Evolutionary conservation across 2,888 invertebrate species (phyloP), one percentile per base, ranked within the genome.

Genomic region (Heliconius sara): DNA sequence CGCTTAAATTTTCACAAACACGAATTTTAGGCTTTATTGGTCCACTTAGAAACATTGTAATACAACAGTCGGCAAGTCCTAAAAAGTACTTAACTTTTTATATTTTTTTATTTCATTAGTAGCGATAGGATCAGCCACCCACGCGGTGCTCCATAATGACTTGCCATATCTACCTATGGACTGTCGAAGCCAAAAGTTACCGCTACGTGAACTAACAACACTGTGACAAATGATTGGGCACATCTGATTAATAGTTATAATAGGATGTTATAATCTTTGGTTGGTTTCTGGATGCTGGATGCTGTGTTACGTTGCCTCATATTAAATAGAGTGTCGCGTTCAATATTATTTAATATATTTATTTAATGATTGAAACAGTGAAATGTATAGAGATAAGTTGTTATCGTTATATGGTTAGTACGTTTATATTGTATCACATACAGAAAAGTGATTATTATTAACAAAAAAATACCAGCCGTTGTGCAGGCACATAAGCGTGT

Each of bases 51-150:
- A 57, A 60, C 34, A 34, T 27, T 60, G 57, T 57, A 39, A 43
- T 43, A 65, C 63, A 60, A 65, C 25, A 25, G 74, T 74, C 74
- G 74, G 74, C 65, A 43, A 74, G 63, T 65, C 74, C 74, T 65
- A 74, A 74, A 74, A 74, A 16, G 74, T 74, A 74, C 39, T 74
- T 71, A 77, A 43, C 78, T 91, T 92, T 92, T 93, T 91, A 90
- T 92, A 89, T 89, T 90, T 91, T 52, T 94, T 94, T 94, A 95
- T 95, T 95, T 95, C 95, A 95, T 95, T 95, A 95, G 89, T 87
- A 76, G 81, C 80, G 95, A 95, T 95, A 95, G 82, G 87, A 95
- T 95, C 95, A 79, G 87, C 95, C 95, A 95, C 95, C 95, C 95
- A 95, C 95, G 92, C 93, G 91, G 82, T 82, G 84, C 83, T 85